These are phyloP conservation scores for Mythimna ferrago DNA, from an alignment of 2,888 invertebrate species.

Conservation along the genomic window DNA sequence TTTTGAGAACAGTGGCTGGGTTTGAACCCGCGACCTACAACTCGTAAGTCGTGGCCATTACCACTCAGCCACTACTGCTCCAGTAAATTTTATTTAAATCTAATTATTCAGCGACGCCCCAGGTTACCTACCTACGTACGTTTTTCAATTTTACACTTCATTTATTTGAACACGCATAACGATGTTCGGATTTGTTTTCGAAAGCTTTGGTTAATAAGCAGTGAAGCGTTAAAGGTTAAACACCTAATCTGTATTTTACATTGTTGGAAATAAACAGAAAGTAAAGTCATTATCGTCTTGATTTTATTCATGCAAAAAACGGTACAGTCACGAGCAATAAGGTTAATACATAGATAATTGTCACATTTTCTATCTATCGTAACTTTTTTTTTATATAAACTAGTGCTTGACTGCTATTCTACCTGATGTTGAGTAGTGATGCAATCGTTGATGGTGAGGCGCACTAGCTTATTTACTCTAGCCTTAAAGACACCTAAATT, in stretches of 20 bases:
- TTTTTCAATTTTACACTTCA: neutral
- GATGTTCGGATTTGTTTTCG: conserved; percentile 2
- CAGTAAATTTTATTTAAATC: conserved; percentile 3
- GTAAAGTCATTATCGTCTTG: conserved; percentile 16
- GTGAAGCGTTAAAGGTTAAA: conserved; percentile 26
- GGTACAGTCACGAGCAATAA: neutral
- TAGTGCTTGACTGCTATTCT: too few species aligned
- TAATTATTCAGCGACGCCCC: neutral
- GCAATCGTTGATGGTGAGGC: too few species aligned
- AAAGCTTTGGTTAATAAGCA: conserved; percentile 18
- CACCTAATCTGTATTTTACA: conserved; percentile 15
- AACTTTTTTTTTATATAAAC: too few species aligned
- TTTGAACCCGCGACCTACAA: too few species aligned
- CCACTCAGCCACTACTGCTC: too few species aligned
- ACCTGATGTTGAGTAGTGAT: too few species aligned
- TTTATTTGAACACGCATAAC: conserved; percentile 5
- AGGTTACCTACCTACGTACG: neutral
- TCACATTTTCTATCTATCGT: too few species aligned
- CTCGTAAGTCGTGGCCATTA: too few species aligned
- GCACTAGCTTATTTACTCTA: too few species aligned
- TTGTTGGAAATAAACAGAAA: conserved; percentile 28
- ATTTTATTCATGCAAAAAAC: conserved; percentile 13
- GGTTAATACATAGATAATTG: too few species aligned
- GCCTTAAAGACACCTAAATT: too few species aligned
- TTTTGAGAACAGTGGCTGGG: too few species aligned